Evolutionary conservation across 2,797 vertebrate species (phyloP), one percentile per base, ranked within the genome.

Genomic region (Graptemys geographica): DNA sequence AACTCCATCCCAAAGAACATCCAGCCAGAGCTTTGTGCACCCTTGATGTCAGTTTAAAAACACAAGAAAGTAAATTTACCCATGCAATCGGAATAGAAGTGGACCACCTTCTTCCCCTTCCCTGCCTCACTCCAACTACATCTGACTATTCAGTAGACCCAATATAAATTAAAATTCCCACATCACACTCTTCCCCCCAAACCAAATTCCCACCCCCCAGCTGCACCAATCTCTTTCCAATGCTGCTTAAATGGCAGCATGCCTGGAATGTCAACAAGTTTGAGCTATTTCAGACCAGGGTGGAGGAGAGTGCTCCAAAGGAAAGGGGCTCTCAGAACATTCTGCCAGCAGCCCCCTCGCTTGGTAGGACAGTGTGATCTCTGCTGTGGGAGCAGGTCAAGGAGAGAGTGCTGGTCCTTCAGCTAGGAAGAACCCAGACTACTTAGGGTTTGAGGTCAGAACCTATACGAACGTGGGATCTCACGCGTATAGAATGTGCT

Each of bases 311-410:
- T 5, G 7, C 6, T 47, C 37, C 11, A 76, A 47, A 76, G 41
- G 41, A 76, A 76, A 47, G 79, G 5, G 15, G 12, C 55, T 2
- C 0, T 21, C 0, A 0, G 85, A 0, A 3, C 72, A 25, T 74
- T n/a, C 53, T 55, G 51, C 65, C 79, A 86, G 65, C 69, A 84
- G 19, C 18, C 3, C 25, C 44, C 44, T 51, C 31, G 0, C 0
- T 0, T 0, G 78, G 51, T 21, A 28, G 2, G 1, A 11, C 56
- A 87, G n/a, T 79, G 23, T 44, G 21, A 31, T 69, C 4, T 2
- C 44, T 1, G 2, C 11, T 69, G n/a, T 5, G 2, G 16, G 3
- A 8, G 49, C 11, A 85, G 53, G 79, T 65, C 76, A 5, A 5
- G 25, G 37, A 74, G 41, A 37, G 13, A 27, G 41, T 12, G 41